Evolutionary conservation across 2,113 vertebrate genomes (phyloP).

Genomic region (Aphelocoma coerulescens): DNA sequence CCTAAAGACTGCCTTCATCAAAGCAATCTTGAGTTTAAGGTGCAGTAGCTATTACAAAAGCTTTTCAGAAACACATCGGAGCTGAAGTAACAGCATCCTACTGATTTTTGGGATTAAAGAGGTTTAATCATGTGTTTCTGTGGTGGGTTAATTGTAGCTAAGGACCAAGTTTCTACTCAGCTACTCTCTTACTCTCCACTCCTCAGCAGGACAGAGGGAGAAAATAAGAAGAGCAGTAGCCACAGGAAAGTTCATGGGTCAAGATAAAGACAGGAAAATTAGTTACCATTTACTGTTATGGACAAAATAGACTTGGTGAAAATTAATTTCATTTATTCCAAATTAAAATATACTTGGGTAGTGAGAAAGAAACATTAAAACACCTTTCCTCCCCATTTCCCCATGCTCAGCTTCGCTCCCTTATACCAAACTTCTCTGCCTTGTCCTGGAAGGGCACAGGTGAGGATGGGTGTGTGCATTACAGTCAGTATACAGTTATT

Average conservation of each 20-base stretch:
- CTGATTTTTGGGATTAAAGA: not conserved
- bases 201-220: not conserved
- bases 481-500: not conserved
- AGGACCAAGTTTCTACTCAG: not conserved
- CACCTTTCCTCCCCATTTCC: not conserved
- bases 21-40: not conserved
- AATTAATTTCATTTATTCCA: not conserved
- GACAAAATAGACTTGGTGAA: not conserved
- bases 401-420: not conserved
- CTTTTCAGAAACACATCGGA: not conserved
- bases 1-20: not conserved
- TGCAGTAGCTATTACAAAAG: not conserved
- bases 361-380: not conserved
- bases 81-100: not conserved
- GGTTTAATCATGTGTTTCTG: not conserved
- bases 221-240: not conserved
- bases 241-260: not conserved
- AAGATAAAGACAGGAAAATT: not conserved
- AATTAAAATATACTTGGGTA: not conserved
- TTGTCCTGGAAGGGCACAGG: not conserved
- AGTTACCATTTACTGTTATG: not conserved
- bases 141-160: not conserved
- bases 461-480: not conserved
- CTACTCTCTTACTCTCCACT: not conserved
- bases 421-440: not conserved